Percentiles rank a stretch among this genome's conserved stretches.
phyloP scores from a whole-genome alignment of 2,888 invertebrate genomes.

The Stictocephala bisonia region DNA sequence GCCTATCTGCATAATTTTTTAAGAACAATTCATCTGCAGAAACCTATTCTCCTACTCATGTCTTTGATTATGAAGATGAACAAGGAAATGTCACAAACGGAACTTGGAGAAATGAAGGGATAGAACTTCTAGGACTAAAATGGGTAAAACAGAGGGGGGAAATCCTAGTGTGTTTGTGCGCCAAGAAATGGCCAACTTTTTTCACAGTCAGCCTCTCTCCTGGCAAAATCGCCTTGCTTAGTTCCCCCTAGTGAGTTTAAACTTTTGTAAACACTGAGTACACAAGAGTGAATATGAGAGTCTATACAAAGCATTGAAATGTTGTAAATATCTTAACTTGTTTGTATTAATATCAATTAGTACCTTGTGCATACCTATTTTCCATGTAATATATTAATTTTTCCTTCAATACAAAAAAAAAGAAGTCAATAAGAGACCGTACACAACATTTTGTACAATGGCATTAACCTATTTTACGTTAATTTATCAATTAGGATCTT shows the following conservation, averaged over 20 bases:
- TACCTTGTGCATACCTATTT: too few species aligned
- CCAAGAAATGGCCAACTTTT: not conserved
- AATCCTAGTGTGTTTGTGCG: slow-evolving; percentile 1
- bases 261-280: too few species aligned
- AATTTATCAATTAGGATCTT: too few species aligned
- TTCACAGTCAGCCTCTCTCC: not conserved
- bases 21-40: not conserved
- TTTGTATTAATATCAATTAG: too few species aligned
- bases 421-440: too few species aligned
- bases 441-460: too few species aligned
- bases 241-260: not conserved
- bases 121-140: not conserved
- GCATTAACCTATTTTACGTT: too few species aligned
- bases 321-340: too few species aligned
- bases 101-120: slow-evolving; percentile 15
- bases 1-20: slow-evolving; percentile 32
- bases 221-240: not conserved
- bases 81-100: slow-evolving; percentile 5
- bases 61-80: slow-evolving; percentile 8
- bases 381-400: too few species aligned
- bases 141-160: not conserved
- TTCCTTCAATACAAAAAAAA: too few species aligned
- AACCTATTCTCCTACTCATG: not conserved
- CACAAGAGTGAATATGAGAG: too few species aligned
- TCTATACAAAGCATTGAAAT: too few species aligned